A percentile compares a stretch with the other conserved stretches of the same genome.
phyloP scores from a whole-genome alignment of 35 echinoderm and acorn worm species.

The Ophiothrix spiculata region DNA sequence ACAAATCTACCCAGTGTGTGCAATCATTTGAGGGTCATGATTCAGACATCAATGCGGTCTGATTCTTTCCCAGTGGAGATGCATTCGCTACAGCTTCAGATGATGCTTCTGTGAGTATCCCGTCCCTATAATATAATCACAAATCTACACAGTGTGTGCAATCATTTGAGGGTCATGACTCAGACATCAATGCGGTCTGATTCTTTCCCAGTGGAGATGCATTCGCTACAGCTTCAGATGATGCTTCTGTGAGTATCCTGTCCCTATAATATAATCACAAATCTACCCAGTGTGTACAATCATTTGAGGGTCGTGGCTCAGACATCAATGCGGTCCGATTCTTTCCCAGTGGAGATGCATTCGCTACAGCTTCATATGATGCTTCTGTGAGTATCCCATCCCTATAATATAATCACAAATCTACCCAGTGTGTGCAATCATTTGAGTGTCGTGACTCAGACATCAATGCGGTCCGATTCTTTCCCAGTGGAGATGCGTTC shows the following conservation, averaged over 20 bases:
- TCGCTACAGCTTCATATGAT: slow-evolving; percentile 98
- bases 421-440: no score
- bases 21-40: slow-evolving; percentile 99
- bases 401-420: no score
- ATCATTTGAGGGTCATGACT: slow-evolving; percentile 98
- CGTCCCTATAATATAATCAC: no score
- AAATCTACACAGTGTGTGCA: slow-evolving; percentile 96
- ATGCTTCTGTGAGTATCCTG: slow-evolving; percentile 86
- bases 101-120: slow-evolving; percentile 87
- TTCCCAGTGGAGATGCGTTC: slow-evolving; percentile 98
- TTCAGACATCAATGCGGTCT: slow-evolving; percentile 92
- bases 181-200: slow-evolving; percentile 92
- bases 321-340: slow-evolving; percentile 96
- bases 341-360: slow-evolving; percentile 96
- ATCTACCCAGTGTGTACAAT: slow-evolving; percentile 96
- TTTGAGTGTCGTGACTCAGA: slow-evolving; percentile 98
- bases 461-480: slow-evolving; percentile 92
- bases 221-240: slow-evolving; percentile 98
- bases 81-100: slow-evolving; percentile 99
- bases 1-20: slow-evolving; percentile 93
- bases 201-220: slow-evolving; percentile 99
- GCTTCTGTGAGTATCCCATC: slow-evolving; percentile 83
- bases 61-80: slow-evolving; percentile 98
- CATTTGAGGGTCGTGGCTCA: slow-evolving; percentile 96
- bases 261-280: no score